Conservation (phyloP, 2,888 invertebrate species). For the Amblyteles armatorius region DNA sequence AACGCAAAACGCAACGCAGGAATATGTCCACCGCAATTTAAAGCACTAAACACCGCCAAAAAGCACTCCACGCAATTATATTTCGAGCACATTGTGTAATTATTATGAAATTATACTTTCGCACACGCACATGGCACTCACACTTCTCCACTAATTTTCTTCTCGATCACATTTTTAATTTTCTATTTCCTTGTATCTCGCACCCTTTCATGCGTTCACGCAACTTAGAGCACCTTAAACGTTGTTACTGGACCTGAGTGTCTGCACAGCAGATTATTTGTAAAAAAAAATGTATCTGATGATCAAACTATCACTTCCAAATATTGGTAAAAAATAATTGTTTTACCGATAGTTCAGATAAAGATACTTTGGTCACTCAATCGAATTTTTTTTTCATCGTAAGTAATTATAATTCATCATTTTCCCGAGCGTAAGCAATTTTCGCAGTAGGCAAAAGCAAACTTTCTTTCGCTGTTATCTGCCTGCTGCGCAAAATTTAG, state of each 20-base stretch:
- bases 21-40: slow-evolving; percentile 40
- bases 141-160: slow-evolving; percentile 50
- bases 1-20: slow-evolving; percentile 50
- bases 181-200: slow-evolving; percentile 42
- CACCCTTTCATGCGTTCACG: slow-evolving; percentile 65
- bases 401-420: slow-evolving; percentile 1
- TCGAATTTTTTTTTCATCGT: background rate
- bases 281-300: slow-evolving; percentile 23
- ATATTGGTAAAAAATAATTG: background rate
- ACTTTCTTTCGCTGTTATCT: slow-evolving; percentile 57
- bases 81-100: slow-evolving; percentile 63
- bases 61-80: slow-evolving; percentile 62
- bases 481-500: slow-evolving; percentile 62
- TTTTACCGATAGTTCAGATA: background rate
- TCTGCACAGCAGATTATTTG: slow-evolving; percentile 52
- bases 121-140: slow-evolving; percentile 69
- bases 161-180: slow-evolving; percentile 34
- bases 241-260: slow-evolving; percentile 51
- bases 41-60: slow-evolving; percentile 51
- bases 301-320: background rate
- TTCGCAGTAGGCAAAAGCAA: slow-evolving; percentile 55
- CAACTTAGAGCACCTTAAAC: slow-evolving; percentile 57
- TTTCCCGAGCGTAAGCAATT: slow-evolving; percentile 52
- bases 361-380: background rate
- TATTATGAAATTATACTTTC: slow-evolving; percentile 60